Percentiles rank a stretch among this genome's conserved stretches.
phyloP scores from a whole-genome alignment of 2,888 invertebrate genomes.

The Drosophila prostipennis region DNA sequence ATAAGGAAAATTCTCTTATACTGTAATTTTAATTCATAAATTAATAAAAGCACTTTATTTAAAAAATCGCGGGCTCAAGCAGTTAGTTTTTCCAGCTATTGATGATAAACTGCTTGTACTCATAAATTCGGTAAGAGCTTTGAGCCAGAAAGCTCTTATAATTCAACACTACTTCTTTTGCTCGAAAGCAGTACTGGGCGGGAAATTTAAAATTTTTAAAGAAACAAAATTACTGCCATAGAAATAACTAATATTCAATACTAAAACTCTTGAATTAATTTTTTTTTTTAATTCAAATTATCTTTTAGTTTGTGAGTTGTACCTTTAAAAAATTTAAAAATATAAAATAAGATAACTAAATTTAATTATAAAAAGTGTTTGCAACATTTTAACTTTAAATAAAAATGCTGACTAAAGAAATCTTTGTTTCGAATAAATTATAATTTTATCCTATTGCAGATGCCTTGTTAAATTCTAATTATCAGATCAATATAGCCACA shows the following conservation, averaged over 20 bases:
- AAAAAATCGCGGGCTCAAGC: constrained; percentile 6
- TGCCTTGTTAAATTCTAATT: constrained; percentile 16
- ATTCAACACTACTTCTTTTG: background rate
- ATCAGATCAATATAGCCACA: constrained; percentile 14
- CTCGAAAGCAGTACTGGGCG: constrained; percentile 6
- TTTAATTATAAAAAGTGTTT: too few species aligned
- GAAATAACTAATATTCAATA: too few species aligned
- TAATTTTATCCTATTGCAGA: background rate
- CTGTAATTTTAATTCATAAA: too few species aligned
- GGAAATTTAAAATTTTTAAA: background rate
- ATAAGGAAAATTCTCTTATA: too few species aligned
- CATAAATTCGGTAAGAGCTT: background rate
- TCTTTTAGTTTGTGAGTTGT: too few species aligned
- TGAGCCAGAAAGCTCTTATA: background rate
- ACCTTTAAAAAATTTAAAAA: too few species aligned
- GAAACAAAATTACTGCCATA: background rate
- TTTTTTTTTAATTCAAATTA: too few species aligned
- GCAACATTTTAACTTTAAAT: too few species aligned
- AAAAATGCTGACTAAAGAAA: background rate
- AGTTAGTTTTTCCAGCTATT: background rate
- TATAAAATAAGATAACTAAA: too few species aligned
- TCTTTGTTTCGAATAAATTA: background rate
- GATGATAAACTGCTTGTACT: background rate
- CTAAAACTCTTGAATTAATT: too few species aligned
- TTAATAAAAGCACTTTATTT: background rate